These are phyloP conservation scores for Phylloscopus trochiloides DNA, from an alignment of 2,113 vertebrate genomes.

Conservation along the genomic window DNA sequence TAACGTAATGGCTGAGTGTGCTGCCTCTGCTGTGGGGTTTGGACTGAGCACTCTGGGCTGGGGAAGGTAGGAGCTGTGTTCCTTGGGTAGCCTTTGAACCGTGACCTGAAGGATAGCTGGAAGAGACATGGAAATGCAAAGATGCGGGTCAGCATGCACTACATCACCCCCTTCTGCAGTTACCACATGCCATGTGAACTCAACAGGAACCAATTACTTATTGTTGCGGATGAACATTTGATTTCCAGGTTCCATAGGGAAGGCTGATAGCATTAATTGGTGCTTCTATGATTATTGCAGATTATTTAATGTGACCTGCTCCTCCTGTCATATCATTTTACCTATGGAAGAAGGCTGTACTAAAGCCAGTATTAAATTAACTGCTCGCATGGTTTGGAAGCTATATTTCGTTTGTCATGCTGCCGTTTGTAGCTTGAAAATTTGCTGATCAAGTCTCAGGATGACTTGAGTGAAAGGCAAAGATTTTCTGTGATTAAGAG, in stretches of 20 bases:
- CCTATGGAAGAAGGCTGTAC: not conserved
- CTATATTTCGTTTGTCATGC: not conserved
- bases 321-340: not conserved
- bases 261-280: not conserved
- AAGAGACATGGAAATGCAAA: not conserved
- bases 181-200: not conserved
- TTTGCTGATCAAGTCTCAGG: not conserved
- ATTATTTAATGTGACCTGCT: not conserved
- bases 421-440: not conserved
- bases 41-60: not conserved
- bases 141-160: rapidly evolving
- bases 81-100: not conserved
- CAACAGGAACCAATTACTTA: not conserved
- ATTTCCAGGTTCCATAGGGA: not conserved
- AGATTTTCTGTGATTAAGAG: constrained; percentile 41
- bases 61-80: not conserved
- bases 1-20: rapidly evolving
- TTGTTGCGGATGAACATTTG: not conserved
- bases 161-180: not conserved
- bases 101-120: not conserved
- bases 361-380: not conserved
- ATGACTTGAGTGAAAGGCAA: not conserved
- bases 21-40: not conserved
- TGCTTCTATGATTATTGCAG: not conserved
- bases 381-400: not conserved